phyloP scores from a whole-genome alignment of 2,113 vertebrate species.

The Pteronura brasiliensis region DNA sequence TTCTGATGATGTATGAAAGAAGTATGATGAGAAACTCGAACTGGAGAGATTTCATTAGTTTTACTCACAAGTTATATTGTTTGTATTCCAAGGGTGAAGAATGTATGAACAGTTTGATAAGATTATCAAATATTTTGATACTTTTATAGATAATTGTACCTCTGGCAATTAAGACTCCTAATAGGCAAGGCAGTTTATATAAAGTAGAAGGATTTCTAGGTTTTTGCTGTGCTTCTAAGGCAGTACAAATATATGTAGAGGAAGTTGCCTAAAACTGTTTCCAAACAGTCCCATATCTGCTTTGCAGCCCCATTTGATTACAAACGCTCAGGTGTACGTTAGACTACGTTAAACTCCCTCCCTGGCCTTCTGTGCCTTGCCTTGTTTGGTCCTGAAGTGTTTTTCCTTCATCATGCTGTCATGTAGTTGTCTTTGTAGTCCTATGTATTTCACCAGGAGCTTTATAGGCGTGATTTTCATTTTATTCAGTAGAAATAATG shows the following conservation, averaged over 20 bases:
- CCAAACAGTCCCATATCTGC: background rate
- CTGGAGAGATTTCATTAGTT: conserved; percentile 17
- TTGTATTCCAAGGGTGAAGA: background rate
- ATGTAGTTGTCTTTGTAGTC: background rate
- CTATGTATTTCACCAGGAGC: background rate
- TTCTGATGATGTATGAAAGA: background rate
- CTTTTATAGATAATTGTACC: background rate
- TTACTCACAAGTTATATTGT: background rate
- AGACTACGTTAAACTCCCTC: background rate
- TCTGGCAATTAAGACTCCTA: background rate
- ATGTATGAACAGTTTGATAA: background rate
- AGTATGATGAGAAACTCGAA: background rate
- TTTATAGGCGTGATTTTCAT: background rate
- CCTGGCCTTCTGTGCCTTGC: background rate
- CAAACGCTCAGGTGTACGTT: background rate
- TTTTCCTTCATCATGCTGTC: background rate
- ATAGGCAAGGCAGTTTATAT: background rate
- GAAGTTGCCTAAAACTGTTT: background rate
- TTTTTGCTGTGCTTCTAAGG: background rate
- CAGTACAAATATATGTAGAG: background rate
- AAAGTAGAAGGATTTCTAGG: background rate
- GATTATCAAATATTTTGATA: background rate
- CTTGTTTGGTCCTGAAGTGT: background rate
- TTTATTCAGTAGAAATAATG: conserved; percentile 26
- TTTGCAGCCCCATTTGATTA: background rate